phyloP scores from a whole-genome alignment of 2,888 invertebrate species.

The Acanthopleura granulata region DNA sequence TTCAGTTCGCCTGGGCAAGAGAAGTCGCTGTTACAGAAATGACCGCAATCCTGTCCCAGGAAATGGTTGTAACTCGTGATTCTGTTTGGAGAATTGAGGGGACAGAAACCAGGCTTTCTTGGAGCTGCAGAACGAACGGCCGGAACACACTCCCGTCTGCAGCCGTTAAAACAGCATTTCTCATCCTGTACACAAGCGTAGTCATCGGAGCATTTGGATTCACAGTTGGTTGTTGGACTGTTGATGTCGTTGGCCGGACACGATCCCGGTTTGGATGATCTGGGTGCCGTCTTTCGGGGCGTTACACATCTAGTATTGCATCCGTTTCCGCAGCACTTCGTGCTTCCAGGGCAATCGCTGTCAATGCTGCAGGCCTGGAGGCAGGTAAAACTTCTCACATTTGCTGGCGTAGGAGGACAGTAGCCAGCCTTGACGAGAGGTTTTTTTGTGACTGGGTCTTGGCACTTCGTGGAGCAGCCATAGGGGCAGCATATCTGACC shows the following conservation, averaged over 20 bases:
- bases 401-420: background rate
- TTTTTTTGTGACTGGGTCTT: background rate
- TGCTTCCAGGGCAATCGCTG: background rate
- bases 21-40: background rate
- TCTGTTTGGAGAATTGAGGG: background rate
- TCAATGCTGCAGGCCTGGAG: background rate
- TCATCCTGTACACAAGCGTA: background rate
- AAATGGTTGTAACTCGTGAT: background rate
- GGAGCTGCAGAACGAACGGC: background rate
- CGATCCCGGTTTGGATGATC: background rate
- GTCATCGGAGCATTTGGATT: background rate
- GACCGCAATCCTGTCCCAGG: background rate
- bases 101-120: background rate
- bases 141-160: background rate
- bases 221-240: conserved; percentile 1
- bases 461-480: conserved; percentile 5
- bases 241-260: background rate
- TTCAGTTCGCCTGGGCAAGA: conserved; percentile 8
- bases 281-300: background rate
- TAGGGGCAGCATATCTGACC: conserved; percentile 7
- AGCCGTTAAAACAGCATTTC: conserved; percentile 16
- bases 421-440: background rate
- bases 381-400: background rate
- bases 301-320: background rate
- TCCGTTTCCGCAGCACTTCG: conserved; percentile 2